These are phyloP conservation scores for Prolemur simus DNA, from an alignment of 2,113 vertebrate genomes.

Conservation along the genomic window DNA sequence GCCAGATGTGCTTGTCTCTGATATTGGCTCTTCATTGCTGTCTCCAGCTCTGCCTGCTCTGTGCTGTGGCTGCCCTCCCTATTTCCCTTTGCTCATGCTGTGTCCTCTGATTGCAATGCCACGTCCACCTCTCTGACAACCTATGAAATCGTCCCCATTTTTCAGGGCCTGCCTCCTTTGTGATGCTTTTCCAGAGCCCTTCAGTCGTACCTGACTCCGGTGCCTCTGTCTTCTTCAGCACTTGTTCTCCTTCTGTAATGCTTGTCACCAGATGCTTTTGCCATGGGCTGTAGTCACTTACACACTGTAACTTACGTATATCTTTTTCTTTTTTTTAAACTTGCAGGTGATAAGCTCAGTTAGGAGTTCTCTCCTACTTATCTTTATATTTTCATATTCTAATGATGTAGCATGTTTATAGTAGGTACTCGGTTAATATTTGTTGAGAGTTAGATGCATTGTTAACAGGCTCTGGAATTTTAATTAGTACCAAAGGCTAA, in stretches of 20 bases:
- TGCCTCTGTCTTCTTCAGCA: not conserved
- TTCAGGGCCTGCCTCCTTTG: not conserved
- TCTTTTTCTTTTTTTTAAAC: not conserved
- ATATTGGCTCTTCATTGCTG: not conserved
- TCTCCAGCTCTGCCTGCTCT: not conserved
- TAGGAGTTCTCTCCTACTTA: not conserved
- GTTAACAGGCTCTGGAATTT: not conserved
- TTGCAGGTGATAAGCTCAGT: not conserved
- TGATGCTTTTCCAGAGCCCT: not conserved
- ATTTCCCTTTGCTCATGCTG: not conserved
- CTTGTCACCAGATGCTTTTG: not conserved
- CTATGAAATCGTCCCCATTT: not conserved
- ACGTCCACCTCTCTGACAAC: not conserved
- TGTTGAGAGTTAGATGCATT: not conserved
- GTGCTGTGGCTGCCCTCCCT: accelerated
- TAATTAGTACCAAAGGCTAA: not conserved
- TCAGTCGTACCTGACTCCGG: not conserved
- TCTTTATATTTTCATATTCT: not conserved
- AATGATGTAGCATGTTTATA: not conserved
- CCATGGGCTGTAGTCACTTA: not conserved
- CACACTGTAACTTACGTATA: not conserved
- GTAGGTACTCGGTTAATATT: not conserved
- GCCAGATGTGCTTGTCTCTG: not conserved
- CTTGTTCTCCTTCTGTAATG: not conserved
- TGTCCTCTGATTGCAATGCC: not conserved